A percentile compares a stretch with the other conserved stretches of the same genome.
phyloP scores from a whole-genome alignment of 2,113 vertebrate species.

The Nesoenas mayeri region DNA sequence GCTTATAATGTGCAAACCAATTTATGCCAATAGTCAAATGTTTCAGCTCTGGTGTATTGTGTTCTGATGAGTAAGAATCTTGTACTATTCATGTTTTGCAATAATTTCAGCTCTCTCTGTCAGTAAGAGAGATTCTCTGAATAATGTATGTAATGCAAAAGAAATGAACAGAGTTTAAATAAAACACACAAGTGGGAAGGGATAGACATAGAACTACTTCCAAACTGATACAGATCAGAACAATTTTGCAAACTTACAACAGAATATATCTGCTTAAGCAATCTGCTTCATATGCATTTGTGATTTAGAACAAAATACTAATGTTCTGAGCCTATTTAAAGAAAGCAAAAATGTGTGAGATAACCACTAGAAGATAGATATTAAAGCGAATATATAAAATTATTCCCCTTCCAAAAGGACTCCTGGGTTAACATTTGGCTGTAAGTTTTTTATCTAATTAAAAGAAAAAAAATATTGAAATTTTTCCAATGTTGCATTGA shows the following conservation, averaged over 20 bases:
- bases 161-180: slow-evolving; percentile 39
- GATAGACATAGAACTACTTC: neutral
- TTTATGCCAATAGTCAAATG: neutral
- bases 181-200: neutral
- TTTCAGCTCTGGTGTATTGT: slow-evolving; percentile 34
- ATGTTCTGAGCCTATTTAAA: neutral
- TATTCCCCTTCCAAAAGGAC: neutral
- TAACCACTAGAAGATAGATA: neutral
- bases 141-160: slow-evolving; percentile 40
- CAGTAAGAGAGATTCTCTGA: slow-evolving; percentile 41
- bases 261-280: neutral
- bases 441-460: neutral
- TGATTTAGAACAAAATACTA: neutral
- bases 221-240: neutral
- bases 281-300: neutral
- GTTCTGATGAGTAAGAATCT: slow-evolving; percentile 52
- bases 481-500: neutral
- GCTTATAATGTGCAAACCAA: neutral
- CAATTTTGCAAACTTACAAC: neutral
- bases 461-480: neutral
- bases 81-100: slow-evolving; percentile 55
- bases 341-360: neutral
- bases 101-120: slow-evolving; percentile 48
- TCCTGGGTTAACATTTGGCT: neutral
- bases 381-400: neutral